A percentile compares a stretch with the other conserved stretches of the same genome.
Conservation (phyloP, 2,113 vertebrate genomes). For the Leucosticte australis region DNA sequence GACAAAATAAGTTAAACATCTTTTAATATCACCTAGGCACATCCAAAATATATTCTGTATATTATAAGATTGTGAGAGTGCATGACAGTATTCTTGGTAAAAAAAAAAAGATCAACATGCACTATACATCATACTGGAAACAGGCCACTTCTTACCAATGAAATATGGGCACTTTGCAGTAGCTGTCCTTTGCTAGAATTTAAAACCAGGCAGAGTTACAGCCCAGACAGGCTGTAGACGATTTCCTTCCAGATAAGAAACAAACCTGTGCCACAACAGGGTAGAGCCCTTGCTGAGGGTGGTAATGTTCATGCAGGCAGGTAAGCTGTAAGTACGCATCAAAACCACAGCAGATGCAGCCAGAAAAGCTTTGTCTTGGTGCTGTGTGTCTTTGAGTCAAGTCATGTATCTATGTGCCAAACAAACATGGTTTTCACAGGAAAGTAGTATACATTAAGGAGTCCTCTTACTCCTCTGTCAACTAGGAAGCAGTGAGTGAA, state of each 20-base stretch:
- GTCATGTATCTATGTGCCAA: background rate
- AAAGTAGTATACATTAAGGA: background rate
- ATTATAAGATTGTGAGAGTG: background rate
- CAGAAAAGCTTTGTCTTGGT: background rate
- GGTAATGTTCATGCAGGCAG: background rate
- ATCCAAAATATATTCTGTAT: background rate
- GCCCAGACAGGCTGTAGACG: background rate
- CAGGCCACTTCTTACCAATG: background rate
- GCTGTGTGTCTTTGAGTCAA: background rate
- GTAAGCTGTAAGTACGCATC: background rate
- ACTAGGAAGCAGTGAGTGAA: background rate
- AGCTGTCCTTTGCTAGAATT: background rate
- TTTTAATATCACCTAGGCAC: background rate
- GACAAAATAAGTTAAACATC: background rate
- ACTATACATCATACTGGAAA: background rate
- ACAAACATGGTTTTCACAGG: background rate
- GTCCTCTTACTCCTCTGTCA: background rate
- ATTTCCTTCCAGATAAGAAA: background rate
- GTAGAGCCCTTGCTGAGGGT: background rate
- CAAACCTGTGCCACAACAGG: background rate
- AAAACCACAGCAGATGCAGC: background rate
- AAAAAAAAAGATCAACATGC: background rate
- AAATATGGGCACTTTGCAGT: background rate
- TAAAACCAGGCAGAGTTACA: background rate
- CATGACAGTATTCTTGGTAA: background rate